These are phyloP conservation scores for Carabus problematicus DNA, from an alignment of 2,888 invertebrate genomes.

Conservation along the genomic window DNA sequence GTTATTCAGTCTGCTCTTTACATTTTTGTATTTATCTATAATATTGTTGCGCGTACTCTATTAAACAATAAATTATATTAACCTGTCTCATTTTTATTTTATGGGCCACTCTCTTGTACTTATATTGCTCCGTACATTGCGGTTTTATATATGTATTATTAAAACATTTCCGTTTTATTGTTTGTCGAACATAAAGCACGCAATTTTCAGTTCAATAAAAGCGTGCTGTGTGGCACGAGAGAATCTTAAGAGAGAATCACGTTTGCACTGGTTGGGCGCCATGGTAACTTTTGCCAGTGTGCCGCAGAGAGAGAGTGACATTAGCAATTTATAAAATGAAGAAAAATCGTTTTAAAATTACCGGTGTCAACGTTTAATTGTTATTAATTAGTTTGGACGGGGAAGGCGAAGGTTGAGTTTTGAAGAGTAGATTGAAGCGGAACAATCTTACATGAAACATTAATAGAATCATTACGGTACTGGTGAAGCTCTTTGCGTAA, in stretches of 20 bases:
- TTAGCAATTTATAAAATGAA: conserved; percentile 11
- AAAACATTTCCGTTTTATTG: conserved; percentile 28
- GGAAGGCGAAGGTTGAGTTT: not conserved
- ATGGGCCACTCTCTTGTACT: too few relatives aligned
- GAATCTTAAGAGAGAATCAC: not conserved
- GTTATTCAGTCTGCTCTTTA: too few relatives aligned
- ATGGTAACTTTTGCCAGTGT: not conserved
- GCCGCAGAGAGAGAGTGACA: not conserved
- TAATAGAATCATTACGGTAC: too few relatives aligned
- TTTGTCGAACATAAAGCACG: conserved; percentile 17
- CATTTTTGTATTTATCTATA: too few relatives aligned
- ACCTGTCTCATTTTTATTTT: too few relatives aligned
- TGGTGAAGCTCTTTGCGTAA: too few relatives aligned
- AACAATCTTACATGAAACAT: conserved; percentile 5
- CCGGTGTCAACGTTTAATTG: conserved; percentile 10
- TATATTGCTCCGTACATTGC: not conserved
- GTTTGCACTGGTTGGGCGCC: not conserved
- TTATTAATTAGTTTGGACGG: conserved; percentile 11
- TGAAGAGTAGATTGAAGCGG: not conserved
- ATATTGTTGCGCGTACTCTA: too few relatives aligned
- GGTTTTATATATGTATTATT: conserved; percentile 30
- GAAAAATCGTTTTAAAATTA: conserved; percentile 25
- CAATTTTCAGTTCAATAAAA: conserved; percentile 15
- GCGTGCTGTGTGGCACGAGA: not conserved
- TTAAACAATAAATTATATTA: too few relatives aligned